Conservation (phyloP, 2,113 vertebrate species). For the Tragelaphus buxtoni region DNA sequence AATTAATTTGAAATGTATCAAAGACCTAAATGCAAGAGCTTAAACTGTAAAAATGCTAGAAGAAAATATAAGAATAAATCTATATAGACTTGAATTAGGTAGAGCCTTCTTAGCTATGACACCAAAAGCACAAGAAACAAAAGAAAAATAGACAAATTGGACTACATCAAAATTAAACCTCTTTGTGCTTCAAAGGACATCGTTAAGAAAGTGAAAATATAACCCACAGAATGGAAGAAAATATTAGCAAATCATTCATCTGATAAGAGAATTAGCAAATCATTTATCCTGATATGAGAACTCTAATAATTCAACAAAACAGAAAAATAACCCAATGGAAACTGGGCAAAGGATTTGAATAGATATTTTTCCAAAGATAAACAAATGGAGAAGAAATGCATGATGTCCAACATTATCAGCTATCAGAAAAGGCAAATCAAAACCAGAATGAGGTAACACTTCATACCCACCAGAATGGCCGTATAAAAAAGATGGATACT, state of each 20-base stretch:
- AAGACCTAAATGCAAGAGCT: background rate
- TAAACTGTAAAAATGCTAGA: background rate
- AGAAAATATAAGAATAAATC: background rate
- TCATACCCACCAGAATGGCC: background rate
- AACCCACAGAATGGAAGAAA: background rate
- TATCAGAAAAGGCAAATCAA: background rate
- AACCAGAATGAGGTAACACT: background rate
- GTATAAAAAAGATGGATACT: background rate
- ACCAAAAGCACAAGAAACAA: background rate
- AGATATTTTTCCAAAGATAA: background rate
- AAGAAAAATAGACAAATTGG: background rate
- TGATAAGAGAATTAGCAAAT: background rate
- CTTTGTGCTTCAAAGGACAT: background rate
- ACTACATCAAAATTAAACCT: background rate
- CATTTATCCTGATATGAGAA: background rate
- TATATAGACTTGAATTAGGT: background rate
- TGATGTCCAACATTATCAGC: background rate
- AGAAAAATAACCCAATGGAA: background rate
- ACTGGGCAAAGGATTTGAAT: background rate
- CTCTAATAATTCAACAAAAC: background rate
- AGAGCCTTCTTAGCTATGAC: background rate
- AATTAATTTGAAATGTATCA: background rate
- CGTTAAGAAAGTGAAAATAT: background rate
- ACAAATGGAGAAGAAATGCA: background rate
- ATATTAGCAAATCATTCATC: background rate